Percentiles rank a stretch among this genome's conserved stretches.
Conservation (phyloP, 2,113 vertebrate genomes). For the Stomatorhinus ivindoensis region DNA sequence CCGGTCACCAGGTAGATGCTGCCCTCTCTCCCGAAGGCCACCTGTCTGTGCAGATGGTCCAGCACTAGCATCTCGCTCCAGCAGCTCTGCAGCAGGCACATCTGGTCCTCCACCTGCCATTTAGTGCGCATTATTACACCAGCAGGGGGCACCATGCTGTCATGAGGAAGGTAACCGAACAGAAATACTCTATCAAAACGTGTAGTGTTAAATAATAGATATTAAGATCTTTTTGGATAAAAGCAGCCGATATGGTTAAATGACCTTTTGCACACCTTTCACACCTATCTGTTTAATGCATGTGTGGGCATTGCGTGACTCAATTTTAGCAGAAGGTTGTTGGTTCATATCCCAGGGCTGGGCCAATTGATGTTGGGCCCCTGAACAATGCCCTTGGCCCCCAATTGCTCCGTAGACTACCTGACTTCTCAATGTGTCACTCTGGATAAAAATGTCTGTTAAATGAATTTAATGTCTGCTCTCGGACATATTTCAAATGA, state of each 20-base stretch:
- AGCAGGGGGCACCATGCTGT: not conserved
- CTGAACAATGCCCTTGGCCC: not conserved
- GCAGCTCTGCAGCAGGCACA: slow-evolving; percentile 67
- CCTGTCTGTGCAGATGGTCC: slow-evolving; percentile 68
- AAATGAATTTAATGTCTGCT: not conserved
- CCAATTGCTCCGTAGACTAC: not conserved
- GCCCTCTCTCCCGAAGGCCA: slow-evolving; percentile 58
- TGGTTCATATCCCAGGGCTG: not conserved
- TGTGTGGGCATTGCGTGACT: not conserved
- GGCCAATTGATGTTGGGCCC: not conserved
- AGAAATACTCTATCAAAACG: not conserved
- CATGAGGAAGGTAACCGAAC: not conserved
- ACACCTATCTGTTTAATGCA: not conserved
- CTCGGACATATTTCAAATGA: not conserved
- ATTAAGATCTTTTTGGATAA: not conserved
- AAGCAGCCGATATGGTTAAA: not conserved
- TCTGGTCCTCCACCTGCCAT: slow-evolving; percentile 67
- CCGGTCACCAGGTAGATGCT: slow-evolving; percentile 67
- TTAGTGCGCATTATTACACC: not conserved
- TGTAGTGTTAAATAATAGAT: not conserved
- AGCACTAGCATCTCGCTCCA: slow-evolving; percentile 71
- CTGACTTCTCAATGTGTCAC: not conserved
- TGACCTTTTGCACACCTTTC: not conserved
- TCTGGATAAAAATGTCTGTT: not conserved
- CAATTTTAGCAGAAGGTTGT: not conserved